Conservation (phyloP, 2,888 invertebrate genomes). For the Lepidochrysops patricia region DNA sequence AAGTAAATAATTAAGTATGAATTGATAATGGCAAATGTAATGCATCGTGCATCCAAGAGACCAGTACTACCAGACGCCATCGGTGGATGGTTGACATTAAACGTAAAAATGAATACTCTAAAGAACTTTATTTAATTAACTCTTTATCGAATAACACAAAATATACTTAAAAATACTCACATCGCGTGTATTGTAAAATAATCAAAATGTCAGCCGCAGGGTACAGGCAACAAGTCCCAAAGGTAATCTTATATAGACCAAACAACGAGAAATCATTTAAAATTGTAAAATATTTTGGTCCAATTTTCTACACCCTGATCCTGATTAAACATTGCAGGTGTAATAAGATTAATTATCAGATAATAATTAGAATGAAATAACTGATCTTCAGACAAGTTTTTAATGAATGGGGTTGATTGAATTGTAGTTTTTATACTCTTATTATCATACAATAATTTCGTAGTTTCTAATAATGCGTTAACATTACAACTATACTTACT, state of each 20-base stretch:
- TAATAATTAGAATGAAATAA: not conserved
- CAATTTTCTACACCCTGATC: not conserved
- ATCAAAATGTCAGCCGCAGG: not conserved
- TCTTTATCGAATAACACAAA: not conserved
- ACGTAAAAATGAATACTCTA: too few relatives aligned
- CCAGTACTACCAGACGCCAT: too few relatives aligned
- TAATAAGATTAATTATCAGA: not conserved
- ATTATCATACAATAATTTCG: too few relatives aligned
- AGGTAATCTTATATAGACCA: not conserved
- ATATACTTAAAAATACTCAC: not conserved
- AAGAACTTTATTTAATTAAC: too few relatives aligned
- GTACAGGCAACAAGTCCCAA: not conserved
- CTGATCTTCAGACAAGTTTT: not conserved
- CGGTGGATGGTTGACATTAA: not conserved
- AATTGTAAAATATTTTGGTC: not conserved
- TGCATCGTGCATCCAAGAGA: too few relatives aligned
- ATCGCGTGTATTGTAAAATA: not conserved
- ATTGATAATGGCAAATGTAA: not conserved
- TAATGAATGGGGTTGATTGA: not conserved
- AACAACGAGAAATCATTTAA: not conserved
- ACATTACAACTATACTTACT: too few relatives aligned
- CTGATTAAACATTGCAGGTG: not conserved
- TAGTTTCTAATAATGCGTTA: too few relatives aligned
- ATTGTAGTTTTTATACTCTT: too few relatives aligned
- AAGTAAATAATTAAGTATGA: too few relatives aligned